Evolutionary conservation across 30 jellyfish, hydroid and myxozoan genomes (phyloP).

Genomic region (Aurelia sp.): DNA sequence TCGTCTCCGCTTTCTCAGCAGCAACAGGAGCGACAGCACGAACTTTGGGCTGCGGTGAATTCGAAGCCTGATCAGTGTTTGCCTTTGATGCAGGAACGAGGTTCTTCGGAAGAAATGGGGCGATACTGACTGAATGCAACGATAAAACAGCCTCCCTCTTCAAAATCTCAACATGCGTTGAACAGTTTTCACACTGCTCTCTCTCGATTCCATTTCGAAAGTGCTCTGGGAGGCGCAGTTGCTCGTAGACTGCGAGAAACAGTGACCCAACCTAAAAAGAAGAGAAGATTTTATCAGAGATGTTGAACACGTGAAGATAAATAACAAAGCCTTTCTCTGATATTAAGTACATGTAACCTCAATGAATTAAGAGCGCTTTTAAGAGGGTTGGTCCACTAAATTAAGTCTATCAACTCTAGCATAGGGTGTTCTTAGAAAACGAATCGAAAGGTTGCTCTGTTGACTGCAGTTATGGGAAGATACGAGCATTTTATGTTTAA

Average conservation of each 20-base stretch:
- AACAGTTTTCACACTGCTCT: constrained; percentile 89
- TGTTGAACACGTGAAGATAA: too few species aligned
- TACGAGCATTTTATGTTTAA: too few species aligned
- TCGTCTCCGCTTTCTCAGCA: constrained; percentile 15
- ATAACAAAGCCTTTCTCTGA: too few species aligned
- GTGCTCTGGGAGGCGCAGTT: constrained; percentile 74
- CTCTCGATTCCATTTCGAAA: constrained; percentile 72
- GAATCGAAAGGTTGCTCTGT: too few species aligned
- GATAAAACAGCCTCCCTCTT: constrained; percentile 78
- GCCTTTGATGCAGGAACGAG: constrained; percentile 32
- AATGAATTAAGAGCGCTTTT: too few species aligned
- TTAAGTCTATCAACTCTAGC: too few species aligned
- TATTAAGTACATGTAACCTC: too few species aligned
- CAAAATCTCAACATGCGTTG: constrained; percentile 81
- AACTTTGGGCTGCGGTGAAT: neutral
- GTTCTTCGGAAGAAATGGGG: constrained; percentile 81
- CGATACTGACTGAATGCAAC: constrained; percentile 75
- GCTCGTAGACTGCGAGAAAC: constrained; percentile 78
- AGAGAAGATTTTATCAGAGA: neutral
- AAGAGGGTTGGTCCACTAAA: too few species aligned
- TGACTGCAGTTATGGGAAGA: too few species aligned
- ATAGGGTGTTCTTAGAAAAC: too few species aligned
- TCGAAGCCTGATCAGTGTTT: constrained; percentile 31
- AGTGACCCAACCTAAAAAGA: constrained; percentile 81
- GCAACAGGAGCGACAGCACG: constrained; percentile 1